Evolutionary conservation across 2,797 vertebrate genomes (phyloP), one percentile per base, ranked within the genome.

Genomic region (Phylloscopus collybita): DNA sequence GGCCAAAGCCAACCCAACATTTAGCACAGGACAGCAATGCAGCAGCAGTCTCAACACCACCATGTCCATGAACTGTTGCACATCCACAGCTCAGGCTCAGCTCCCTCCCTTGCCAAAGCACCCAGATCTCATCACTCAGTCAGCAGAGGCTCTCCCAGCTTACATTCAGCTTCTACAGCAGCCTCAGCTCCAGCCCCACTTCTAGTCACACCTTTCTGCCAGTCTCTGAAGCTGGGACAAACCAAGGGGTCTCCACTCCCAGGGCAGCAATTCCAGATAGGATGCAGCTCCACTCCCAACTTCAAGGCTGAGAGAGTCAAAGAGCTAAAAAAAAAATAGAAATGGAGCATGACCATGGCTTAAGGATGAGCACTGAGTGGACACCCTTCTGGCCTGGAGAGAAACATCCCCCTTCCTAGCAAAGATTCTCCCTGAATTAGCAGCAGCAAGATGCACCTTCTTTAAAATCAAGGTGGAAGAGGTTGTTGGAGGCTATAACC

Each of bases 61-160:
- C 6, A 13, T 1, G 16, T 1, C 13, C 32, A 15, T 17, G 10
- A 1, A 4, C 0, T 0, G 20, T 22, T 10, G 13, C 42, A 49
- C 32, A n/a, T 5, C 10, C 60, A 17, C 18, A 50, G 54, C 42
- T 36, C 34, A 13, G 23, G n/a, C 26, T 65, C 60, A 42, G 82
- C 32, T 49, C 45, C 34, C 32, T 32, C 57, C 25, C 29, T 16
- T 16, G 7, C 65, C 72, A 16, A 0, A 20, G 21, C n/a, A 49
- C 1, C 6, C 65, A 57, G 45, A 49, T 15, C 45, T 50, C 73
- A 18, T 0, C 5, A 0, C 14, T n/a, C 5, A 0, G 1, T 4
- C 30, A 27, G 40, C 5, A 25, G 8, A 23, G 13, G 20, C 20
- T 40, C n/a, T 21, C 20, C 21, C n/a, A 67, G 45, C 66, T 27